These are phyloP conservation scores for Elgonia sp. DNA, from an alignment of 2,888 invertebrate genomes.

Conservation along the genomic window DNA sequence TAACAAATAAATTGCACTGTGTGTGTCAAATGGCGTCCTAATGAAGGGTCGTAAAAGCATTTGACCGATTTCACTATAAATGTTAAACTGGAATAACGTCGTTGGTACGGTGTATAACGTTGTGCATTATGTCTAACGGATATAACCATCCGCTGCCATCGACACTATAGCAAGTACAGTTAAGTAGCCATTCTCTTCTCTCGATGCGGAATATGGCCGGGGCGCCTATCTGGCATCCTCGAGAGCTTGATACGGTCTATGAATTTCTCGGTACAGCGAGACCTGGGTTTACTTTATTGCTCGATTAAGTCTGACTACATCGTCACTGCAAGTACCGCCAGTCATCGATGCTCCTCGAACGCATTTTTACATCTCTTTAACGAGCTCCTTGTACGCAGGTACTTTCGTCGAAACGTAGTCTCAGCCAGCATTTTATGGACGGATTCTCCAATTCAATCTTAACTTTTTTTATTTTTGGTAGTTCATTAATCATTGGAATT, in stretches of 20 bases:
- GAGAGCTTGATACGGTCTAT: constrained; percentile 73
- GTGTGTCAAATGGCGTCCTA: constrained; percentile 38
- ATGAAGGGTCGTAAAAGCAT: constrained; percentile 51
- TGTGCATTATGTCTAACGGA: constrained; percentile 57
- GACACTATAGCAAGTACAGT: constrained; percentile 43
- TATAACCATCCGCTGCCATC: constrained; percentile 59
- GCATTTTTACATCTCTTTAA: constrained; percentile 49
- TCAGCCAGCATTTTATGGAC: too few relatives aligned
- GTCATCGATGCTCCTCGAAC: constrained; percentile 31
- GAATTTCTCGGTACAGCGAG: constrained; percentile 72
- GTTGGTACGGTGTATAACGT: constrained; percentile 18
- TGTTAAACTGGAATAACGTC: constrained; percentile 47
- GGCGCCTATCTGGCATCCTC: constrained; percentile 63
- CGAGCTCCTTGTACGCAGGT: background rate
- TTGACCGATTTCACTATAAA: constrained; percentile 59
- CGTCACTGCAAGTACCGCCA: constrained; percentile 37
- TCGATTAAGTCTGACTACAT: constrained; percentile 75
- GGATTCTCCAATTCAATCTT: too few relatives aligned
- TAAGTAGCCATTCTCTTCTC: constrained; percentile 63
- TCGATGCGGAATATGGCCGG: constrained; percentile 57
- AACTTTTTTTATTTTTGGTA: too few relatives aligned
- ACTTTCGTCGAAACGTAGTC: background rate
- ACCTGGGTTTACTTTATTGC: constrained; percentile 68
- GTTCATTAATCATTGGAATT: too few relatives aligned
- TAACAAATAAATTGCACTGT: constrained; percentile 33